Evolutionary conservation across 2,113 vertebrate genomes (phyloP).

Genomic region (Psilopsiagon aymara): DNA sequence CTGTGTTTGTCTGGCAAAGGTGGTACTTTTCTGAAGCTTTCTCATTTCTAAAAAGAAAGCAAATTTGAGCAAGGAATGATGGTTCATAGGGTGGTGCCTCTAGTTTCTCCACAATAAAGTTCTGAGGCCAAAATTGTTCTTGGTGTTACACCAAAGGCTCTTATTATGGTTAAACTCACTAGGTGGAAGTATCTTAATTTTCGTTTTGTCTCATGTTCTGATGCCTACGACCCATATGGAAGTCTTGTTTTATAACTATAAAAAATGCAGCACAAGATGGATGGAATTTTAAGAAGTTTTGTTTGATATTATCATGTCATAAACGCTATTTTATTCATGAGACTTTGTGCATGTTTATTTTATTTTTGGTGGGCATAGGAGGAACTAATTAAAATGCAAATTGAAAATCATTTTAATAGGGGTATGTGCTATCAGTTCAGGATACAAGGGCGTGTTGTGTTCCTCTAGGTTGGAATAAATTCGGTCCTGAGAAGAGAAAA

Average conservation of each 20-base stretch:
- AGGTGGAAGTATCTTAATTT: not conserved
- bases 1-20: not conserved
- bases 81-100: not conserved
- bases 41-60: not conserved
- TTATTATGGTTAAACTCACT: not conserved
- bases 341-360: not conserved
- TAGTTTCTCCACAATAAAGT: not conserved
- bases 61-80: not conserved
- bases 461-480: not conserved
- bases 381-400: not conserved
- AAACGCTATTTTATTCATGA: not conserved
- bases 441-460: not conserved
- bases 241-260: not conserved
- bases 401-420: not conserved
- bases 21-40: not conserved
- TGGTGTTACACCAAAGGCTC: not conserved
- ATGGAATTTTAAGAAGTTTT: not conserved
- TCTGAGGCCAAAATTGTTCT: not conserved
- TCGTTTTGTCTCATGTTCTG: not conserved
- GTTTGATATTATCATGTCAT: not conserved
- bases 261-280: not conserved
- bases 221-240: not conserved
- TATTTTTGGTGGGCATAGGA: not conserved
- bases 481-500: not conserved
- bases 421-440: not conserved